These are phyloP conservation scores for Maconellicoccus hirsutus DNA, from an alignment of 1,140 invertebrate species.

Conservation along the genomic window DNA sequence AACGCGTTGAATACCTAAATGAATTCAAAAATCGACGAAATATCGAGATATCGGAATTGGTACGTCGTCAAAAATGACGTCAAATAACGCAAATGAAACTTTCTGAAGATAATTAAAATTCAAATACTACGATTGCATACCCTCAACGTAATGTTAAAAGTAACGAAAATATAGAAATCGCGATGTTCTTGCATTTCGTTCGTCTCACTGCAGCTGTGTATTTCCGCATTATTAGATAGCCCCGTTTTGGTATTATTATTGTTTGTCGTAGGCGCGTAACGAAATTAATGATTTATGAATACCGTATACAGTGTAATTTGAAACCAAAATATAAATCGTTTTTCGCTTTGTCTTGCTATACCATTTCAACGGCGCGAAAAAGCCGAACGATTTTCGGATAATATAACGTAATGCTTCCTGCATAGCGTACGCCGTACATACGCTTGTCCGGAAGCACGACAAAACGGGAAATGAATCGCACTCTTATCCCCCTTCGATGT, in stretches of 20 bases:
- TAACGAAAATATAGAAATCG: too few species aligned
- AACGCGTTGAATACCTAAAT: not conserved
- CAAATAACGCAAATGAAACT: too few species aligned
- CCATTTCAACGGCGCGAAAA: not conserved
- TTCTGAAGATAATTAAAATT: too few species aligned
- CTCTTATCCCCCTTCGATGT: not conserved
- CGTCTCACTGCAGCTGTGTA: too few species aligned
- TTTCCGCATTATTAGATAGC: too few species aligned
- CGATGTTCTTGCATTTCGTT: too few species aligned
- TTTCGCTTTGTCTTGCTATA: not conserved
- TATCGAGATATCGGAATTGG: not conserved
- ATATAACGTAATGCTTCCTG: constrained; percentile 17
- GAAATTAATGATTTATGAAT: constrained; percentile 16
- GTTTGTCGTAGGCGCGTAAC: not conserved
- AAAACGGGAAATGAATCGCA: constrained; percentile 18
- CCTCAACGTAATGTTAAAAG: too few species aligned
- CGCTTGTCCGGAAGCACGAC: not conserved
- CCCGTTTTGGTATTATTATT: not conserved
- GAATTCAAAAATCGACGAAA: not conserved
- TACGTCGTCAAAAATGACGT: too few species aligned
- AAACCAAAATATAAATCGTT: constrained; percentile 21
- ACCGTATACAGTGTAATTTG: not conserved
- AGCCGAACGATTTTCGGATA: constrained; percentile 13
- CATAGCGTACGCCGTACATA: not conserved
- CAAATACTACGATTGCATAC: too few species aligned